These are phyloP conservation scores for Dendroctonus valens DNA, from an alignment of 1,140 invertebrate species.

Conservation along the genomic window DNA sequence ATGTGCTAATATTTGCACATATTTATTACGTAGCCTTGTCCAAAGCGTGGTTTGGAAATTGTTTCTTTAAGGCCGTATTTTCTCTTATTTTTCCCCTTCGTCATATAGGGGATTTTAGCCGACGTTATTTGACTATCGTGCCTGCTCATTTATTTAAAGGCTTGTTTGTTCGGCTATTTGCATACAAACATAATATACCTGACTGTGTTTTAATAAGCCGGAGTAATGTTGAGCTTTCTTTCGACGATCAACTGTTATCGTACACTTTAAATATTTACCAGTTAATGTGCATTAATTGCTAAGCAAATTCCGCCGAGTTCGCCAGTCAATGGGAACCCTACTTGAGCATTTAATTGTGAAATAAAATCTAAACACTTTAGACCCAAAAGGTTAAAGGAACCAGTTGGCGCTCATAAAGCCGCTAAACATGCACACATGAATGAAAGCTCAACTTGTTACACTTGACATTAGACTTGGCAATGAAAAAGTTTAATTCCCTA, in stretches of 20 bases:
- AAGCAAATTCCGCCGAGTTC: not conserved
- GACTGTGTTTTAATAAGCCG: slow-evolving; percentile 18
- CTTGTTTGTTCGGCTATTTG: slow-evolving; percentile 11
- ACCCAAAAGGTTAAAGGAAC: slow-evolving; percentile 5
- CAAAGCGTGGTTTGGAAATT: slow-evolving; percentile 14
- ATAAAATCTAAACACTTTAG: not conserved
- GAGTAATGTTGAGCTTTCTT: slow-evolving; percentile 1
- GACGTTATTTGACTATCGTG: slow-evolving; percentile 8
- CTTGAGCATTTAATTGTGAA: not conserved
- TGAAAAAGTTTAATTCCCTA: slow-evolving; percentile 20
- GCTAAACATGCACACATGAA: slow-evolving; percentile 1
- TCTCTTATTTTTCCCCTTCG: no score
- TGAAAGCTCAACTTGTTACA: slow-evolving; percentile 2
- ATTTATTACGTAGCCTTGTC: slow-evolving; percentile 19
- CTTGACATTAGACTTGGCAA: slow-evolving; percentile 27
- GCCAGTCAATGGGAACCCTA: not conserved
- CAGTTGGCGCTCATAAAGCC: not conserved
- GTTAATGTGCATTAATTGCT: not conserved
- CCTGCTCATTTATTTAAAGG: slow-evolving; percentile 16
- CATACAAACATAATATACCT: slow-evolving; percentile 9
- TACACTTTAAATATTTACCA: no score
- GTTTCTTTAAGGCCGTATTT: slow-evolving; percentile 5
- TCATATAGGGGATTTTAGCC: slow-evolving; percentile 3
- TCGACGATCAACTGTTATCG: not conserved
- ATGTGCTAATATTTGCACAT: slow-evolving; percentile 22